Evolutionary conservation across 2,113 vertebrate species (phyloP).

Genomic region (Datnioides undecimradiatus): DNA sequence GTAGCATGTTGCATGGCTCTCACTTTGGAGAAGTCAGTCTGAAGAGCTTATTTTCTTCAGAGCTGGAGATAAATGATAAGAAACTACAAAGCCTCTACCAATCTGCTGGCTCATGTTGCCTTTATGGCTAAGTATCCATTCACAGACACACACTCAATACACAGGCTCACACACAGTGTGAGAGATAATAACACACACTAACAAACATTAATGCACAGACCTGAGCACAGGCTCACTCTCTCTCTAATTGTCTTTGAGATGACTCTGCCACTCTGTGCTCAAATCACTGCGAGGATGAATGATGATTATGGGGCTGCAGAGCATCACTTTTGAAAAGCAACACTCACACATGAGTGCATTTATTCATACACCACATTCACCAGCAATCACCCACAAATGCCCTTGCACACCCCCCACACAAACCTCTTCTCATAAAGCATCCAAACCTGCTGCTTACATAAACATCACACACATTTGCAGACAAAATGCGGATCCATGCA

Average conservation of each 20-base stretch:
- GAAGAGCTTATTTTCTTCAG: slow-evolving; percentile 32
- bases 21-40: slow-evolving; percentile 18
- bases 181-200: slow-evolving; percentile 35
- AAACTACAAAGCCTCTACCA: slow-evolving; percentile 33
- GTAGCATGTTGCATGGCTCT: slow-evolving; percentile 20
- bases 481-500: slow-evolving; percentile 3
- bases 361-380: slow-evolving; percentile 37
- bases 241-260: slow-evolving; percentile 65
- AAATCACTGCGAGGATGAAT: slow-evolving; percentile 55
- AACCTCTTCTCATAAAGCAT: slow-evolving; percentile 14
- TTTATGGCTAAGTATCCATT: slow-evolving; percentile 37
- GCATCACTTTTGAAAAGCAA: slow-evolving; percentile 51
- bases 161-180: slow-evolving; percentile 1
- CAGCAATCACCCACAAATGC: slow-evolving; percentile 41
- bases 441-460: not conserved
- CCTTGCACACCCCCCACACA: slow-evolving; percentile 32
- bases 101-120: slow-evolving; percentile 32
- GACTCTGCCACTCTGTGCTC: slow-evolving; percentile 57
- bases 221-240: slow-evolving; percentile 37
- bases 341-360: slow-evolving; percentile 52
- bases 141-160: slow-evolving; percentile 12
- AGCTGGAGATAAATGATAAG: slow-evolving; percentile 42
- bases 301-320: slow-evolving; percentile 56
- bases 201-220: slow-evolving; percentile 43
- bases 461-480: slow-evolving; percentile 11